phyloP scores from a whole-genome alignment of 2,113 vertebrate species.

The Perca flavescens region DNA sequence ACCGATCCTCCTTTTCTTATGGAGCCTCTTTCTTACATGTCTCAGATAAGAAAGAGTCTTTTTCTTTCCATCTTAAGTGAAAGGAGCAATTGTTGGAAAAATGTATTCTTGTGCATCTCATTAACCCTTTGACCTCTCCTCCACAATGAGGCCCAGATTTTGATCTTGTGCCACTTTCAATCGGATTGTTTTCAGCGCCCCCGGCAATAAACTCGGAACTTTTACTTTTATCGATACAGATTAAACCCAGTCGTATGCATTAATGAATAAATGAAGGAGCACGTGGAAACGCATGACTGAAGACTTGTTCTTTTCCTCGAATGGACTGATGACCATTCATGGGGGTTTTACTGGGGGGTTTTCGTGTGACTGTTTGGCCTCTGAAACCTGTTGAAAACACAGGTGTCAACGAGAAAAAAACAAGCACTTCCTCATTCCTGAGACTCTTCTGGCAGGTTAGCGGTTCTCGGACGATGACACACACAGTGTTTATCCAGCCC shows the following conservation, averaged over 20 bases:
- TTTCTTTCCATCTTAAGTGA: too few species aligned
- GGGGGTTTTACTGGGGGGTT: neutral
- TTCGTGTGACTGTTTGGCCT: neutral
- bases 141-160: too few species aligned
- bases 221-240: neutral
- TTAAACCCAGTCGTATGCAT: neutral
- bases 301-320: neutral
- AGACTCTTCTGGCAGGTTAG: neutral
- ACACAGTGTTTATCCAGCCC: slow-evolving; percentile 55
- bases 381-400: slow-evolving; percentile 1
- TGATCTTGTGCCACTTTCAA: too few species aligned
- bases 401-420: slow-evolving; percentile 13
- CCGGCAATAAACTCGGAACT: neutral
- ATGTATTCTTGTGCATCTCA: too few species aligned
- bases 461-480: slow-evolving; percentile 12
- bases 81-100: too few species aligned
- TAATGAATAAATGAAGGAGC: neutral
- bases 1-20: too few species aligned
- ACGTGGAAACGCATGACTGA: neutral
- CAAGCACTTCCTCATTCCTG: slow-evolving; percentile 37
- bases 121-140: too few species aligned
- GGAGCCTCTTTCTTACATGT: too few species aligned
- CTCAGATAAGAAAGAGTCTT: too few species aligned
- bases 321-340: neutral
- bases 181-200: neutral